These are phyloP conservation scores for Astreopora myriophthalma DNA, from an alignment of 64 coral and sea anemone species.

Conservation along the genomic window DNA sequence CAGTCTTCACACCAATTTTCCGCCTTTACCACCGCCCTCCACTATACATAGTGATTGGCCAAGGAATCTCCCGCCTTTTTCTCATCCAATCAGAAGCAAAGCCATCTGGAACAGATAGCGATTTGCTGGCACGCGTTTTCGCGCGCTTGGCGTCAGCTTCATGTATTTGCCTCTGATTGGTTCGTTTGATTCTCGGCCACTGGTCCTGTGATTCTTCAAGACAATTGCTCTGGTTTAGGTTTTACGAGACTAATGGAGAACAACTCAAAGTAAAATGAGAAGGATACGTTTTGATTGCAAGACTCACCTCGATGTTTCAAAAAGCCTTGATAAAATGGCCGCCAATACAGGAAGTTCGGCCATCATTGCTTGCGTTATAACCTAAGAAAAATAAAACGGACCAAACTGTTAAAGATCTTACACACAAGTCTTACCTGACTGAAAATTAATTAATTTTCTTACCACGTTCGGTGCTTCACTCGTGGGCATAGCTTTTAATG, in stretches of 20 bases:
- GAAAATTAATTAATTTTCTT: neutral
- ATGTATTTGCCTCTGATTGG: neutral
- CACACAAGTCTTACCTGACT: neutral
- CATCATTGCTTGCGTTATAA: slow-evolving; percentile 95
- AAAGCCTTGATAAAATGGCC: slow-evolving; percentile 96
- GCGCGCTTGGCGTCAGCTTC: neutral
- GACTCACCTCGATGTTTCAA: slow-evolving; percentile 96
- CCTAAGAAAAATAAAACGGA: slow-evolving; percentile 31
- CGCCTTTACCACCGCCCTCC: neutral
- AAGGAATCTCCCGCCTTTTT: neutral
- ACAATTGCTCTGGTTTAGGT: neutral
- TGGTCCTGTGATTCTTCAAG: neutral
- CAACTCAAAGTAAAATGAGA: neutral
- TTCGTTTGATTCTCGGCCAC: neutral
- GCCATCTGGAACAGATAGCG: neutral
- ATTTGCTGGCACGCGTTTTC: too few relatives aligned
- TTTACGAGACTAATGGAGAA: neutral
- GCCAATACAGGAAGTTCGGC: slow-evolving; percentile 93
- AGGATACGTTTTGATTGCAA: neutral
- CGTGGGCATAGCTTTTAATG: slow-evolving; percentile 83
- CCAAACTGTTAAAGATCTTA: neutral
- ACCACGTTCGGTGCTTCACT: slow-evolving; percentile 94
- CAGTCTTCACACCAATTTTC: neutral
- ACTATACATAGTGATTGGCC: neutral
- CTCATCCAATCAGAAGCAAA: neutral